Conservation (phyloP, 2,113 vertebrate genomes). For the Daphoenositta chrysoptera region DNA sequence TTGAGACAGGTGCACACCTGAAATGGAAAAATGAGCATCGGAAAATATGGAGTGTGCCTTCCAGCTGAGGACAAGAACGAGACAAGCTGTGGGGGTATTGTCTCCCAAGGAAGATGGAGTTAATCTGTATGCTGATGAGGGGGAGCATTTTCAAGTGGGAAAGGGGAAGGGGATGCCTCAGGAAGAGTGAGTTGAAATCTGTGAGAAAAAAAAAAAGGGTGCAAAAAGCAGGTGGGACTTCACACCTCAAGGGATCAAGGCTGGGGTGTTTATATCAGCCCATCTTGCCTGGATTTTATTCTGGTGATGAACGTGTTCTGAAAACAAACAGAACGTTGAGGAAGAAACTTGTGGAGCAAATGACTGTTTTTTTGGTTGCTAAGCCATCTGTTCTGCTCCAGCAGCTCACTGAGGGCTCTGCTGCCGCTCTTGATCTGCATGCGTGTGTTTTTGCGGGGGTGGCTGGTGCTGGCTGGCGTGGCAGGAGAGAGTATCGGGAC, state of each 20-base stretch:
- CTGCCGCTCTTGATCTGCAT: not conserved
- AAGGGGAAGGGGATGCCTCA: not conserved
- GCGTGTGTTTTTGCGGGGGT: not conserved
- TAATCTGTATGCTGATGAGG: not conserved
- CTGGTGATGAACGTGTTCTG: slow-evolving; percentile 21
- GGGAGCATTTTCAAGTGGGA: not conserved
- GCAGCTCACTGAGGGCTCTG: slow-evolving; percentile 5
- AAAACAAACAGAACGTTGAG: slow-evolving; percentile 63
- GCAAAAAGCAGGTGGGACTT: slow-evolving; percentile 46
- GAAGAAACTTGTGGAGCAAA: slow-evolving; percentile 53
- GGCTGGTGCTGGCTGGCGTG: slow-evolving; percentile 19
- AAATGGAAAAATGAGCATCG: not conserved
- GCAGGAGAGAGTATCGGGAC: not conserved
- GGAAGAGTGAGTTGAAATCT: not conserved
- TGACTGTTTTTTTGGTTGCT: slow-evolving; percentile 62
- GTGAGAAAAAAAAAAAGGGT: not conserved
- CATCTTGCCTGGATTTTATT: slow-evolving; percentile 46
- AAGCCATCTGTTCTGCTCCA: slow-evolving; percentile 67
- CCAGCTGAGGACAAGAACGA: not conserved
- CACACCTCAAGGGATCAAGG: not conserved
- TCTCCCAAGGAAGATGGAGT: not conserved
- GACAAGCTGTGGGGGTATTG: not conserved
- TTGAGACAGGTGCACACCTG: not conserved
- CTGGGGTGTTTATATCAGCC: slow-evolving; percentile 31
- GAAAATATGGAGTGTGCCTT: not conserved